Conservation (phyloP, 2,797 vertebrate species). For the Centropyge bicolor region DNA sequence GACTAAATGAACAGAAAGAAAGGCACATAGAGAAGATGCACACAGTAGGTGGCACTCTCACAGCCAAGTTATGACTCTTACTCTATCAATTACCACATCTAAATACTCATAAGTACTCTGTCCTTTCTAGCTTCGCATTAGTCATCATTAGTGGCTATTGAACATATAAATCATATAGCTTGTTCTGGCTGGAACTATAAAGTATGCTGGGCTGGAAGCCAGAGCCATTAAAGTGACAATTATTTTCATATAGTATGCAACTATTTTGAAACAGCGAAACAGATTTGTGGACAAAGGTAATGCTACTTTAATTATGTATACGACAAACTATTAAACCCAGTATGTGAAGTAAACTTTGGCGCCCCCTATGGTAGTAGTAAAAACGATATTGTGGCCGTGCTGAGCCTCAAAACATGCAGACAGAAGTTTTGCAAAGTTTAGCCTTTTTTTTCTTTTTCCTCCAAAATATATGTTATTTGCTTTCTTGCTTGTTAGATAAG, state of each 20-base stretch:
- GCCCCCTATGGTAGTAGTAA: not conserved
- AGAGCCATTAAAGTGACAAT: constrained; percentile 20
- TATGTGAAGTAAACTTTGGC: not conserved
- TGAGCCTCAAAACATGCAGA: not conserved
- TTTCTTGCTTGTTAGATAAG: not conserved
- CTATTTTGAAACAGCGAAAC: not conserved
- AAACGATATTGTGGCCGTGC: not conserved
- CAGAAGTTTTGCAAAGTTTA: not conserved
- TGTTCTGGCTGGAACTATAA: constrained; percentile 20
- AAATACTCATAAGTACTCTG: not conserved
- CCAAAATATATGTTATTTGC: not conserved
- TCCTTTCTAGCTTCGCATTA: constrained; percentile 21
- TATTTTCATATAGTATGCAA: constrained; percentile 1
- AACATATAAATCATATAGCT: not conserved
- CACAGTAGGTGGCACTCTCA: not conserved
- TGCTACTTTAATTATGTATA: not conserved
- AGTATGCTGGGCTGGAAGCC: constrained; percentile 3
- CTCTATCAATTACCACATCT: not conserved
- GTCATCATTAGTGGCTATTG: constrained; percentile 9
- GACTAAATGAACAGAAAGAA: constrained; percentile 7
- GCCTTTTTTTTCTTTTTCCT: not conserved
- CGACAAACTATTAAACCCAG: not conserved
- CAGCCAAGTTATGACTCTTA: not conserved
- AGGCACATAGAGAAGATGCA: not conserved
- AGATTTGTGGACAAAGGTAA: not conserved